Base-by-base conservation (phyloP, 2,797 vertebrate genomes). In the Rhabdomys pumilio region DNA sequence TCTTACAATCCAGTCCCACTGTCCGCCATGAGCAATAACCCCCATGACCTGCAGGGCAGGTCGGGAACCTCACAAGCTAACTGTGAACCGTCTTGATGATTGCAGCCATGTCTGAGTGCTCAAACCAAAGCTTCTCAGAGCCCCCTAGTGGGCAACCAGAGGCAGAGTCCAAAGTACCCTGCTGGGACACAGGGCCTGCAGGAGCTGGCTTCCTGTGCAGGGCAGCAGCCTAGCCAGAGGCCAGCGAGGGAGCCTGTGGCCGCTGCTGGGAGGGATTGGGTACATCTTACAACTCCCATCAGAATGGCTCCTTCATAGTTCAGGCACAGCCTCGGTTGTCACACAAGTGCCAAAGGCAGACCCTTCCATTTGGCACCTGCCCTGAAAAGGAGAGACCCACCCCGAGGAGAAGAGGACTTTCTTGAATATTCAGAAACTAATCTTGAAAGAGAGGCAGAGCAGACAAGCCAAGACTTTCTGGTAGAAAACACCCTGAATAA, bases 1-100 rank as follows among this genome's bases (percentile, higher is more conserved):
- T 98, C 98, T 98, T 98, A 99, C 98, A 99, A 97, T 99, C 98
- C 99, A 98, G 99, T 98, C 99, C 99, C 98, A 97, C 98, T 98
- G 98, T 98, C 98, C 97, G 98, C 98, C 98, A 98, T 98, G 94
- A 98, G 98, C 98, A 98, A 98, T 97, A 97, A 98, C 98, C 99
- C 99, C 99, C 98, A 98, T 98, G 99, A 98, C 98, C 97, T 97
- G 98, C 98, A 55, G 91, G 88, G 95, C 89, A 87, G 97, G 95
- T 85, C 38, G 96, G 98, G 96, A 90, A 2, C 96, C 97, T 96
- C 93, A 89, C 53, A 90, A 90, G 93, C 95, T 41, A 67, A 89
- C 96, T 34, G 59, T 95, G 89, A 63, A 29, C 90, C 11, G 67
- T 80, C n/a, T 55, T 31, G 47, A 91, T 17, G 89, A 94, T 90